Base-by-base conservation (phyloP, 2,113 vertebrate species). In the Chloroceryle aenea region DNA sequence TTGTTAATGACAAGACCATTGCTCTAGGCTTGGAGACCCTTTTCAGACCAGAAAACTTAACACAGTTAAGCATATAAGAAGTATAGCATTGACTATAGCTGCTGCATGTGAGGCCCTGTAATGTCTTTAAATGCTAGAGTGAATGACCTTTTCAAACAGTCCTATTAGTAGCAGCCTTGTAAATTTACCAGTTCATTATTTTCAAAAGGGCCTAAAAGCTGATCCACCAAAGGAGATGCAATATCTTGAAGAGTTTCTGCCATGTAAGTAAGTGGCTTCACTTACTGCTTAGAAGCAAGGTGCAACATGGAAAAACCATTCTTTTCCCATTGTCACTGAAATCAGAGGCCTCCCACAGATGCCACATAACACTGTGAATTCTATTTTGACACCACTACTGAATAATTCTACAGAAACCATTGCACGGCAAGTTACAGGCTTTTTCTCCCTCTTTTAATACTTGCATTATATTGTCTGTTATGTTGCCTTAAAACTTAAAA, bases 391-490 rank as follows among this genome's bases (percentile, higher is more conserved):
- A 42, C 10, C 14, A 42, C 15, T 14, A 55, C 15, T 12, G 27
- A 92, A 8, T 52, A 61, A 73, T 8, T 32, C 47, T 48, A 21
- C 7, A 21, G 34, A 76, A 80, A 50, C 4, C 7, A 43, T 23
- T 47, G 40, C 6, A 17, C 17, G 9, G 5, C 7, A 45, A 69
- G 2, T 13, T 47, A 14, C 4, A 17, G 29, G 7, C 0, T 56
- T 45, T 67, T 75, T 30, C 13, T 55, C 27, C 12, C 7, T 6
- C 80, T 91, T 82, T 50, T 15, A 50, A 56, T 4, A 27, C 72
- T 47, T 79, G 6, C 10, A 11, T 47, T 61, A 4, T 21, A 25
- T 34, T 32, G 9, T 59, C 62, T 56, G 14, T 32, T 66, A 30
- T 10, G 6, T 26, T 77, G 7, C 32, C 36, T 64, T 52, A 19